phyloP scores from a whole-genome alignment of 2,888 invertebrate species.

The Sphaerophoria taeniata region DNA sequence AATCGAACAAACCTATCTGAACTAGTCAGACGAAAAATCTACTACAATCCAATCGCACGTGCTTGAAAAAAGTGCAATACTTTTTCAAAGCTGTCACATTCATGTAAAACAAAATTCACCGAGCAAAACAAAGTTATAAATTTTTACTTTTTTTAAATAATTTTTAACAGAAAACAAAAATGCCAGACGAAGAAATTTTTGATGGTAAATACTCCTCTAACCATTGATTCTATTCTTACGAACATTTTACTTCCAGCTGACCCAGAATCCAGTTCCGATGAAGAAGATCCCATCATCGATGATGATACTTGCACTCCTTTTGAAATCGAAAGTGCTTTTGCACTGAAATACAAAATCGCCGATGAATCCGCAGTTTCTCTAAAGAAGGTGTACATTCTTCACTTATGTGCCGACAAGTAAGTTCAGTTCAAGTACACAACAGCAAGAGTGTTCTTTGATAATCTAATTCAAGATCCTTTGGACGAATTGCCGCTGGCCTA shows the following conservation, averaged over 20 bases:
- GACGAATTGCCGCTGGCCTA: conserved; percentile 83
- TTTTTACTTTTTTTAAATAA: neutral
- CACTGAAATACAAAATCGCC: conserved; percentile 77
- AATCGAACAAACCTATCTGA: no score
- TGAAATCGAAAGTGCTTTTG: conserved; percentile 78
- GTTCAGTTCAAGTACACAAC: neutral
- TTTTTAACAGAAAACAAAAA: conserved; percentile 1
- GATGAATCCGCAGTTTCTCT: conserved; percentile 84
- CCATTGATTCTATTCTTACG: no score
- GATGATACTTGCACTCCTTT: conserved; percentile 78
- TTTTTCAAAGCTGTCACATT: neutral
- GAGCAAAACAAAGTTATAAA: no score
- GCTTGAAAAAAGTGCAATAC: neutral
- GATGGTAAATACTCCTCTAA: conserved; percentile 26
- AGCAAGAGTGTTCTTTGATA: neutral
- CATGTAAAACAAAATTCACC: neutral
- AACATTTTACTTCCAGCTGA: conserved; percentile 1
- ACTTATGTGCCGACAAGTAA: conserved; percentile 85
- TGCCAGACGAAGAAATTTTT: conserved; percentile 43
- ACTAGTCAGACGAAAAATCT: neutral
- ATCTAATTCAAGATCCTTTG: conserved; percentile 76
- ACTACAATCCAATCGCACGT: conserved; percentile 16
- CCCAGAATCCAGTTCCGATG: conserved; percentile 73
- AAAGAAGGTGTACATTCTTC: conserved; percentile 86
- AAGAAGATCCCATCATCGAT: conserved; percentile 77